phyloP scores from a whole-genome alignment of 2,888 invertebrate genomes.

The Leptinotarsa juncta region DNA sequence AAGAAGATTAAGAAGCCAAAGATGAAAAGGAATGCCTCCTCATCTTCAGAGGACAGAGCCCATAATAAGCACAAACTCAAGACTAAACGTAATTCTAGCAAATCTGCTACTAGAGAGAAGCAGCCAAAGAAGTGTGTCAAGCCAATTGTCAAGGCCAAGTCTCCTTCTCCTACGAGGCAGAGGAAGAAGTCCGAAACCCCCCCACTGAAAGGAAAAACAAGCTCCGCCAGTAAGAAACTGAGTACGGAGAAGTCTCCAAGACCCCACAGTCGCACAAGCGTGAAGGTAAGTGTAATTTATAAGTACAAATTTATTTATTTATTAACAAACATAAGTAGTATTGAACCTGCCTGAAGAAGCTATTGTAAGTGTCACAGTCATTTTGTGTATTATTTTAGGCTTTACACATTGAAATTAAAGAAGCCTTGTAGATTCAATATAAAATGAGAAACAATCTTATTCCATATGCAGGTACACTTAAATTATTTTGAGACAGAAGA shows the following conservation, averaged over 20 bases:
- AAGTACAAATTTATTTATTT: not conserved
- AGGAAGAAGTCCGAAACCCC: constrained; percentile 64
- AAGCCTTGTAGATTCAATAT: no score
- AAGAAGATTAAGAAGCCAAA: constrained; percentile 61
- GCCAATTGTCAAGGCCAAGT: constrained; percentile 54
- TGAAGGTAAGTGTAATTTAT: constrained; percentile 40
- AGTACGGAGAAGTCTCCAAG: constrained; percentile 59
- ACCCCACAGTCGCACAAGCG: constrained; percentile 57
- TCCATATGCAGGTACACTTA: no score
- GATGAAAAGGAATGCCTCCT: constrained; percentile 58
- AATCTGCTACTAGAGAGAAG: constrained; percentile 62
- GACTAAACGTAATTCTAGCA: constrained; percentile 60
- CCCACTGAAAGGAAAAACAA: constrained; percentile 58
- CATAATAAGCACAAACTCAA: constrained; percentile 69
- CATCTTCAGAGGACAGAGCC: constrained; percentile 72
- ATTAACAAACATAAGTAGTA: no score
- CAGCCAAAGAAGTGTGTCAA: constrained; percentile 21
- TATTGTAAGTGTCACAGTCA: no score
- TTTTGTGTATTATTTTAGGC: no score
- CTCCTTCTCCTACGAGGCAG: constrained; percentile 59
- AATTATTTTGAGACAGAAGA: no score
- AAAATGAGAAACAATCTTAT: no score
- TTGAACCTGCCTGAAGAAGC: no score
- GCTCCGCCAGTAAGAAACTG: constrained; percentile 50
- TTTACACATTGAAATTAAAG: no score